These are phyloP conservation scores for Aeoliscus strigatus DNA, from an alignment of 2,797 vertebrate species.

Conservation along the genomic window DNA sequence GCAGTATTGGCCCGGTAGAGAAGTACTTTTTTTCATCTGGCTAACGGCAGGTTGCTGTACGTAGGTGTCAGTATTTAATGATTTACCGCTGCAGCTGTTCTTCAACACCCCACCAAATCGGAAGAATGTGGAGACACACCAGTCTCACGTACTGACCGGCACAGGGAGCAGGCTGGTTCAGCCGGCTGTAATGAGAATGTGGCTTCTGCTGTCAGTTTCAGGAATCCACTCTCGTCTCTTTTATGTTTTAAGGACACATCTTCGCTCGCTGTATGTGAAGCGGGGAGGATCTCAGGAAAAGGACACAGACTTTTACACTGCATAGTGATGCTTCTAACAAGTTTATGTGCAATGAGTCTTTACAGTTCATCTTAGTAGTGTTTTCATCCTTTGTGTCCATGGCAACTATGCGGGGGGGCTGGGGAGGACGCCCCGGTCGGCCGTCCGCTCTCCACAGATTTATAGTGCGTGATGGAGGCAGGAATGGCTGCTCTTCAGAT, in stretches of 20 bases:
- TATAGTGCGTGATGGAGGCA: conserved; percentile 24
- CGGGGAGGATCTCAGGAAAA: not conserved
- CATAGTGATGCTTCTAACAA: too few relatives aligned
- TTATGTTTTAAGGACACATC: conserved; percentile 25
- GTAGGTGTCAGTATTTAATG: conserved; percentile 9
- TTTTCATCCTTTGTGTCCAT: conserved; percentile 51
- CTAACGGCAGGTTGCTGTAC: too few relatives aligned
- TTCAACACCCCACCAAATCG: not conserved
- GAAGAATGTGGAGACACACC: not conserved
- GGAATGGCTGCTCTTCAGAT: conserved; percentile 23
- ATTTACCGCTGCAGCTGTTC: conserved; percentile 16
- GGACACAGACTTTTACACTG: too few relatives aligned
- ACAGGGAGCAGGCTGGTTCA: conserved; percentile 2
- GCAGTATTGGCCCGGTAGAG: too few relatives aligned
- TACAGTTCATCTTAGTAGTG: conserved; percentile 32
- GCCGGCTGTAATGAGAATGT: conserved; percentile 11
- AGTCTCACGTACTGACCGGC: conserved; percentile 1
- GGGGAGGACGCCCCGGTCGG: conserved; percentile 9
- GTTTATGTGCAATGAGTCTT: too few relatives aligned
- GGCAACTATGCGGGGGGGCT: conserved; percentile 36
- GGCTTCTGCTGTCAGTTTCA: conserved; percentile 1
- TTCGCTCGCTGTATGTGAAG: conserved; percentile 16
- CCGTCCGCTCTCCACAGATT: conserved; percentile 10
- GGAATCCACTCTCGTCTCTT: conserved; percentile 11
- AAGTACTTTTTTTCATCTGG: too few relatives aligned